Conservation (phyloP, 2,888 invertebrate genomes). For the Trichogramma dendrolimi region DNA sequence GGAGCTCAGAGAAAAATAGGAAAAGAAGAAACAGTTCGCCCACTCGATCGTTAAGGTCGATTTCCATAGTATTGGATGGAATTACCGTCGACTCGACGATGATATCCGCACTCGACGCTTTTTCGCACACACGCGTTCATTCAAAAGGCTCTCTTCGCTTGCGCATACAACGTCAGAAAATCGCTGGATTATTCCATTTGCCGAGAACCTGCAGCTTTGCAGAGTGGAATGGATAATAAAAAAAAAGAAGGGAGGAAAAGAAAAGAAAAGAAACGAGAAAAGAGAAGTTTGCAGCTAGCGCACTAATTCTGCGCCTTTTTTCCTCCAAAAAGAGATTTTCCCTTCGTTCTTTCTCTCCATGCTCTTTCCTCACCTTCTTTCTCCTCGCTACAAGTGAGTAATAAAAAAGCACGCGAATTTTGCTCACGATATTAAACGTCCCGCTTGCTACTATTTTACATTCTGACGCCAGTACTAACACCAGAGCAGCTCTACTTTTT, state of each 20-base stretch:
- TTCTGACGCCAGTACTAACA: neutral
- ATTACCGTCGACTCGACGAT: slow-evolving; percentile 29
- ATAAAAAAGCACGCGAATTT: slow-evolving; percentile 20
- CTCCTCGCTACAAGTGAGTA: neutral
- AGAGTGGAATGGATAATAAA: slow-evolving; percentile 1
- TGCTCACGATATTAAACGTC: slow-evolving; percentile 24
- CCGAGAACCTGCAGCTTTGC: neutral
- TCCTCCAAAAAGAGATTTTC: slow-evolving; percentile 19
- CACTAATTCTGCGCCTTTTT: slow-evolving; percentile 24
- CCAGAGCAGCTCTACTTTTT: slow-evolving; percentile 9
- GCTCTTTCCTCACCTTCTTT: too few relatives aligned
- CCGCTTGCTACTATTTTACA: slow-evolving; percentile 21
- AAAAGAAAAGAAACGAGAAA: neutral
- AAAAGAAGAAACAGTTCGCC: slow-evolving; percentile 21
- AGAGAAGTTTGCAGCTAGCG: slow-evolving; percentile 17
- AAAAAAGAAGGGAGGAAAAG: slow-evolving; percentile 2
- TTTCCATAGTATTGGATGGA: slow-evolving; percentile 32
- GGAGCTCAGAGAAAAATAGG: slow-evolving; percentile 5
- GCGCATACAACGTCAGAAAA: slow-evolving; percentile 24
- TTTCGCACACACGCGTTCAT: slow-evolving; percentile 8
- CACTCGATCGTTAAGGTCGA: slow-evolving; percentile 31
- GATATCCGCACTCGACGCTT: slow-evolving; percentile 12
- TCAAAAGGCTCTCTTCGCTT: neutral
- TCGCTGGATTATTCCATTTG: slow-evolving; percentile 32
- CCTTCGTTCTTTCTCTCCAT: neutral